Evolutionary conservation across 2,113 vertebrate species (phyloP), one percentile per base, ranked within the genome.

Genomic region (Amia ocellicauda): DNA sequence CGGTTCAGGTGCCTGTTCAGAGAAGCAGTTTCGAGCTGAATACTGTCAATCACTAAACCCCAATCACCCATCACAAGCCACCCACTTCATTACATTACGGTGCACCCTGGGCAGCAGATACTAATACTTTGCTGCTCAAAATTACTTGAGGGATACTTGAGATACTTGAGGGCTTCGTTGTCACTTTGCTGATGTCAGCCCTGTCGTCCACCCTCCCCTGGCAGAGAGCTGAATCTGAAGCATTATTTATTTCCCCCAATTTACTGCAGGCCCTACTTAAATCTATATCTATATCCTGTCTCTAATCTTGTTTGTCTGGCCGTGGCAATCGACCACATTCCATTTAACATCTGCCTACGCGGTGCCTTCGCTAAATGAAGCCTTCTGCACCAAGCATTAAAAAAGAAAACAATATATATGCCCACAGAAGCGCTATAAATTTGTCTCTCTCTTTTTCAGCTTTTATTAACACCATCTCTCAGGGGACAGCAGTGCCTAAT

Each of bases 401-500:
- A 62, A 60, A 45, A 63, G 54, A 36, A 64, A 77, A 78, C 68
- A 64, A 47, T 40, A 31, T 49, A 64, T 57, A 29, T 26, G 42
- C 23, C 27, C 20, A 14, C 19, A 45, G 24, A 14, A 23, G 23
- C 16, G 14, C 41, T 19, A 64, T 60, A 22, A 59, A 56, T 57
- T 65, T 56, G 20, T 14, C 27, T n/a, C n/a, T n/a, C n/a, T n/a
- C n/a, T n/a, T n/a, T n/a, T 24, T 55, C 11, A 3, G 53, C 47
- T 62, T 51, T 53, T 50, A 64, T 55, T 55, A 60, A 56, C 68
- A 69, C 53, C 59, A 56, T 60, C 50, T 66, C 67, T 60, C 72
- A 53, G 66, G 69, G 69, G 63, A 69, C 74, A 23, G 47, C 58
- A 55, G 60, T 50, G 49, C 53, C 60, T n/a, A n/a, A 62, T 74